A percentile compares a stretch with the other conserved stretches of the same genome.
Conservation (phyloP, 1,140 invertebrate genomes). For the Oryzaephilus surinamensis region DNA sequence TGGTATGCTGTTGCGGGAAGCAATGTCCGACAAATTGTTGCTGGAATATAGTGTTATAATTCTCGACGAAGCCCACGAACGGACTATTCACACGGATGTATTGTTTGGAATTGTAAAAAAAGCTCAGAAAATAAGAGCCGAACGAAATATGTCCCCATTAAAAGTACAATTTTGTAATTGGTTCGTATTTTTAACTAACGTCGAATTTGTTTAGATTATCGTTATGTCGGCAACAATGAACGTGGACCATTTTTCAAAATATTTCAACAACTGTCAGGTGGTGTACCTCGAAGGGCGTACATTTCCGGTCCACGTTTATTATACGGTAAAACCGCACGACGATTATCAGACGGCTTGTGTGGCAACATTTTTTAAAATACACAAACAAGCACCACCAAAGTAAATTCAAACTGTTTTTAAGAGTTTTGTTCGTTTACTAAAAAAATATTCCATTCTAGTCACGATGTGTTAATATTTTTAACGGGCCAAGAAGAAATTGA, state of each 20-base stretch:
- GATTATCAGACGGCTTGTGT: conserved; percentile 77
- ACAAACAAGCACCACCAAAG: conserved; percentile 70
- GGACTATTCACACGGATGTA: conserved; percentile 91
- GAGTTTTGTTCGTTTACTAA: conserved; percentile 5
- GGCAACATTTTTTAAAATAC: conserved; percentile 85
- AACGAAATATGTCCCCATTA: conserved; percentile 46
- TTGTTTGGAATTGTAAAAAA: conserved; percentile 75
- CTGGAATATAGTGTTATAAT: conserved; percentile 77
- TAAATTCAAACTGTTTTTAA: conserved; percentile 35
- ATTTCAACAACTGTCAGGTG: conserved; percentile 78
- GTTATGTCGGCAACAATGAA: conserved; percentile 95
- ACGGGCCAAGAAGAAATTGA: conserved; percentile 99
- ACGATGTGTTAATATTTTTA: conserved; percentile 93
- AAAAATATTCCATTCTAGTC: conserved; percentile 42
- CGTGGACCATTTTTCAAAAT: conserved; percentile 82
- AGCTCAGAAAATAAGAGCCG: conserved; percentile 60
- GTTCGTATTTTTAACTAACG: conserved; percentile 1
- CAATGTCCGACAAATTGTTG: conserved; percentile 60
- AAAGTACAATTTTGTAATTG: conserved; percentile 42
- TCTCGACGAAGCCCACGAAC: conserved; percentile 95
- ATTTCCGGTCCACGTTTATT: conserved; percentile 71
- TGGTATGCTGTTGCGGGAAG: conserved; percentile 88
- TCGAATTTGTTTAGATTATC: conserved; percentile 48
- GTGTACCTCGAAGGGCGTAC: conserved; percentile 86
- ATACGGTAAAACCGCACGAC: conserved; percentile 63